Percentiles rank a stretch among this genome's conserved stretches.
Conservation (phyloP, 2,113 vertebrate genomes). For the Siphamia tubifer region DNA sequence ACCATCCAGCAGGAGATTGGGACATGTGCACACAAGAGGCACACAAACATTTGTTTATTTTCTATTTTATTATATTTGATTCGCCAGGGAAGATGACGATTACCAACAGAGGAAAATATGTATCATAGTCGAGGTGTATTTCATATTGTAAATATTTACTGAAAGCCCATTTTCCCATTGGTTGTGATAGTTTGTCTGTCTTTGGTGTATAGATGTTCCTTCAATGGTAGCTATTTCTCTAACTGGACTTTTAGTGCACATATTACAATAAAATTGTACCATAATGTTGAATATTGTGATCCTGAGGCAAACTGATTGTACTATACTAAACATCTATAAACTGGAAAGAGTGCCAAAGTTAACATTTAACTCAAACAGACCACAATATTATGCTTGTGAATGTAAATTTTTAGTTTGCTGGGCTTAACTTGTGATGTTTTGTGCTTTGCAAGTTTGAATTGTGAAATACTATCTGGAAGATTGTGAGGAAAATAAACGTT, state of each 20-base stretch:
- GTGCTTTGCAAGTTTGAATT: conserved; percentile 98
- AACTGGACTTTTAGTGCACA: conserved; percentile 86
- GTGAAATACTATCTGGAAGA: conserved; percentile 97
- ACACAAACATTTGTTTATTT: conserved; percentile 64
- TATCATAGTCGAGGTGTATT: conserved; percentile 70
- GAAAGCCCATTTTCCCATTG: conserved; percentile 77
- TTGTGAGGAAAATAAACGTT: conserved; percentile 92
- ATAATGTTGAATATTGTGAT: conserved; percentile 98
- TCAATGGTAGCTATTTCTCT: conserved; percentile 86
- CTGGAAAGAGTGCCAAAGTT: conserved; percentile 99
- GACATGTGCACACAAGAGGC: conserved; percentile 67
- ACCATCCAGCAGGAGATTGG: conserved; percentile 63
- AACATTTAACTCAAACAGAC: conserved; percentile 85
- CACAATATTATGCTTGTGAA: conserved; percentile 96
- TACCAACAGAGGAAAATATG: conserved; percentile 73
- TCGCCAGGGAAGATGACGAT: conserved; percentile 58
- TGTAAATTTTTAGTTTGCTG: conserved; percentile 99
- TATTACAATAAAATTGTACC: conserved; percentile 89
- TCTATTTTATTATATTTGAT: conserved; percentile 57
- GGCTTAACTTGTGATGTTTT: conserved; percentile 98
- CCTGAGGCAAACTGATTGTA: conserved; percentile 98
- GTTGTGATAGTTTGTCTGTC: conserved; percentile 85
- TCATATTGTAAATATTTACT: conserved; percentile 79
- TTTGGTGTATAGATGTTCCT: conserved; percentile 93
- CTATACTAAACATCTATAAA: conserved; percentile 91